A percentile compares a stretch with the other conserved stretches of the same genome.
Evolutionary conservation across 2,888 invertebrate species (phyloP).

Genomic region (Dicyrtomina minuta): DNA sequence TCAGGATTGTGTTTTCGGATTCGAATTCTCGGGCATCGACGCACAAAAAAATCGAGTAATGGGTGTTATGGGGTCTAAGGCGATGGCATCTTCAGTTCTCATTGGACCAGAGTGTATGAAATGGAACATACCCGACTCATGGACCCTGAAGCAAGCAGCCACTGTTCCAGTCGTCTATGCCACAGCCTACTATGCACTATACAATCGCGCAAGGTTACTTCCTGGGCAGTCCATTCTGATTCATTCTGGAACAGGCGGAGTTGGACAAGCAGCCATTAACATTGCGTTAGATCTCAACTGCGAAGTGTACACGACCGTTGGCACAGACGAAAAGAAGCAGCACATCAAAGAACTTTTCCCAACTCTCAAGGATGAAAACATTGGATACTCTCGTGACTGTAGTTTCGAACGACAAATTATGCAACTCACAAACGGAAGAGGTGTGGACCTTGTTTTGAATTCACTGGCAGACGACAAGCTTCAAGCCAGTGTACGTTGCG

Average conservation of each 20-base stretch:
- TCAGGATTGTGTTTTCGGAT: too few species aligned
- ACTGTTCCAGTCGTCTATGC: too few species aligned
- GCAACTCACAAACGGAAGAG: slow-evolving; percentile 75
- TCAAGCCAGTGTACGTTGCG: too few species aligned
- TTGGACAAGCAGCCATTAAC: slow-evolving; percentile 77
- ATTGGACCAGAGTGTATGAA: too few species aligned
- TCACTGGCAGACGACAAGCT: slow-evolving; percentile 64
- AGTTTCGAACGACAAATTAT: slow-evolving; percentile 61
- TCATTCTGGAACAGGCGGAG: slow-evolving; percentile 69
- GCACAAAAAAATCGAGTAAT: slow-evolving; percentile 58
- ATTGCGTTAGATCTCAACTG: too few species aligned
- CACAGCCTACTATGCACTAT: too few species aligned
- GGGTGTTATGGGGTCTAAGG: slow-evolving; percentile 67
- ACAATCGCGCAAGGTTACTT: slow-evolving; percentile 62
- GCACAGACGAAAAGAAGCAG: slow-evolving; percentile 77
- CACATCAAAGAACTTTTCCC: too few species aligned
- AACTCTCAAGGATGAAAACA: too few species aligned
- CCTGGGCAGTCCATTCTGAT: slow-evolving; percentile 60
- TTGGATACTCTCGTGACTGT: too few species aligned
- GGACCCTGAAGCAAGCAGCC: too few species aligned
- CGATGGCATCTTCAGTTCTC: too few species aligned
- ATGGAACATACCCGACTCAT: too few species aligned
- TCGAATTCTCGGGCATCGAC: slow-evolving; percentile 62
- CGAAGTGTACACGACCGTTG: slow-evolving; percentile 71
- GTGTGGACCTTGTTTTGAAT: slow-evolving; percentile 89